phyloP scores from a whole-genome alignment of 1,140 invertebrate species.

The Penaeus japonicus region DNA sequence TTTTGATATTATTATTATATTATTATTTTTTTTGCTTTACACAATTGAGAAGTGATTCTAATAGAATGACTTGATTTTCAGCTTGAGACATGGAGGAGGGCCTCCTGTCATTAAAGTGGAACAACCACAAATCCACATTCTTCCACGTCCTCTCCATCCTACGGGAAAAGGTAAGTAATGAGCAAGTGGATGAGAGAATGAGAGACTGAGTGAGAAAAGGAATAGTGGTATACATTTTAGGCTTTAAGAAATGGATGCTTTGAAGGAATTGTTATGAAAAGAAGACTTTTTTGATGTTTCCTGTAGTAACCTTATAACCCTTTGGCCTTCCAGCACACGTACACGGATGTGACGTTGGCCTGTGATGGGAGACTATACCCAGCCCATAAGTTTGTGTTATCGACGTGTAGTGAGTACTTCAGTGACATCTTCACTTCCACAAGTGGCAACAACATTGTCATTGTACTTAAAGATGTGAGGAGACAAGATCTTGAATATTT shows the following conservation, averaged over 20 bases:
- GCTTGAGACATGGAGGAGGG: constrained; percentile 48
- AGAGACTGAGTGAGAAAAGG: no score
- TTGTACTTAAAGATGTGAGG: constrained; percentile 51
- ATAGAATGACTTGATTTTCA: background rate
- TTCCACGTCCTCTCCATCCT: constrained; percentile 43
- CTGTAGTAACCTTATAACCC: background rate
- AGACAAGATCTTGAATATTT: constrained; percentile 48
- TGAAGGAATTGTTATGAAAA: no score
- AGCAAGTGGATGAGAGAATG: background rate
- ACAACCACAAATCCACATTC: constrained; percentile 54
- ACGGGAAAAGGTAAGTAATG: constrained; percentile 43
- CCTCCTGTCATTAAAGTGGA: constrained; percentile 52
- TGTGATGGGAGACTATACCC: constrained; percentile 47
- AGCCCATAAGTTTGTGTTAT: constrained; percentile 49
- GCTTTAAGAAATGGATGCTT: background rate
- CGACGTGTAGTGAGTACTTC: constrained; percentile 52
- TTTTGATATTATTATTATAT: no score
- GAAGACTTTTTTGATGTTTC: background rate
- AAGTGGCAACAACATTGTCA: constrained; percentile 38
- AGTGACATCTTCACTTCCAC: constrained; percentile 46
- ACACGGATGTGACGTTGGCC: constrained; percentile 48
- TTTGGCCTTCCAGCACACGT: constrained; percentile 34
- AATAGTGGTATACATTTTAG: no score
- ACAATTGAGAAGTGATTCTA: no score
- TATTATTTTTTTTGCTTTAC: background rate